Conservation (phyloP, 2,113 vertebrate species). For the Panurus biarmicus region DNA sequence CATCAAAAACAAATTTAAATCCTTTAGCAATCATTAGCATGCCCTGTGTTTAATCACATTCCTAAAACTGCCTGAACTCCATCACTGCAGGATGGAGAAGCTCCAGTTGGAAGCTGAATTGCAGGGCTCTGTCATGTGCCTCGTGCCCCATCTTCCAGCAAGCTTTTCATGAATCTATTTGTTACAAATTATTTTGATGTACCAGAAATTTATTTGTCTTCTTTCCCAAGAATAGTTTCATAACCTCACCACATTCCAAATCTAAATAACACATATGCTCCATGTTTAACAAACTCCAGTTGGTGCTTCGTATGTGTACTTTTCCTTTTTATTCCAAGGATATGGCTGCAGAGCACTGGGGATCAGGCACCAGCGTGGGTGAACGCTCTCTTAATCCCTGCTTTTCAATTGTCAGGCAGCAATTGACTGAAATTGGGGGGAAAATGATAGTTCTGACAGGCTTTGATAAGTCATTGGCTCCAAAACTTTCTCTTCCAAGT, state of each 20-base stretch:
- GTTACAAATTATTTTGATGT: neutral
- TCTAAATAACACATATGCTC: slow-evolving; percentile 19
- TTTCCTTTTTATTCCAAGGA: neutral
- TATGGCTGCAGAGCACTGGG: slow-evolving; percentile 4
- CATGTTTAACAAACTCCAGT: slow-evolving; percentile 36
- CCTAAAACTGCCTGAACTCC: neutral
- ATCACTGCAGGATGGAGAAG: neutral
- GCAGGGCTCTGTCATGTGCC: neutral
- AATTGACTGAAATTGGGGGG: slow-evolving; percentile 32
- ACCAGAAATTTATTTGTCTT: neutral
- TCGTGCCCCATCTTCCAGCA: neutral
- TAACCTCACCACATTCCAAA: slow-evolving; percentile 2
- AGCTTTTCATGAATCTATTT: neutral
- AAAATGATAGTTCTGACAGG: slow-evolving; percentile 41
- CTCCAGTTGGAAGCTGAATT: neutral
- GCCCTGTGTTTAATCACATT: neutral
- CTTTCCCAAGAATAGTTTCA: neutral
- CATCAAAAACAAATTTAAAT: neutral
- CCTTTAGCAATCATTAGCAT: neutral
- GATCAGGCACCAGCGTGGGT: slow-evolving; percentile 31
- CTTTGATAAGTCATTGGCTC: slow-evolving; percentile 30
- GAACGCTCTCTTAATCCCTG: slow-evolving; percentile 22
- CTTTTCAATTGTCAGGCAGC: slow-evolving; percentile 33
- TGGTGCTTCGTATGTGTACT: slow-evolving; percentile 1
- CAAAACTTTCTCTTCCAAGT: neutral